These are phyloP conservation scores for Periplaneta americana DNA, from an alignment of 1,140 invertebrate species.

Conservation along the genomic window DNA sequence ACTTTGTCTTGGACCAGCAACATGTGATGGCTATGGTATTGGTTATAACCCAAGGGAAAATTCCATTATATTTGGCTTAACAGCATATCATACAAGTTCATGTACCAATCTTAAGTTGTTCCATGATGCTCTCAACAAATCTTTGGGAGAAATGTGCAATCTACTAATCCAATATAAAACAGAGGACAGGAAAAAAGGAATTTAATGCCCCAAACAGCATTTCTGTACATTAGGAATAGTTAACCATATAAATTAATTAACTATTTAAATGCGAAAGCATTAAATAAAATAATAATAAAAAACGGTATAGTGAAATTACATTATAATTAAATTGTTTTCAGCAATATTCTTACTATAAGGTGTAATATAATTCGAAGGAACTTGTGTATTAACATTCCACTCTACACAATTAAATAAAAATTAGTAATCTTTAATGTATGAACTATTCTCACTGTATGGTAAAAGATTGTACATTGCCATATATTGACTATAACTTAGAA, in stretches of 20 bases:
- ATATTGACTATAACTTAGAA: not conserved
- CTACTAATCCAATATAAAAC: constrained; percentile 24
- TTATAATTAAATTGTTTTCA: not conserved
- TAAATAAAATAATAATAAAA: not conserved
- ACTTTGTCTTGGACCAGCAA: constrained; percentile 77
- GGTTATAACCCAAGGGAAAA: constrained; percentile 75
- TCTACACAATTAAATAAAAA: not conserved
- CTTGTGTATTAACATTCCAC: not conserved
- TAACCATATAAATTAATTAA: not conserved
- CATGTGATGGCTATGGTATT: constrained; percentile 71
- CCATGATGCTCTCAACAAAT: constrained; percentile 45
- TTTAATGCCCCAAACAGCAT: not conserved
- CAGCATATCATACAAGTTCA: constrained; percentile 52
- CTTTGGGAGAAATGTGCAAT: constrained; percentile 57
- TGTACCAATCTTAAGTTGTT: constrained; percentile 49
- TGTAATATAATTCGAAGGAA: not conserved
- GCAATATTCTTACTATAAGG: not conserved
- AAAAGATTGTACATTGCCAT: not conserved
- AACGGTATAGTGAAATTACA: not conserved
- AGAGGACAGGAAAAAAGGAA: not conserved
- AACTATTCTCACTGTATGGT: not conserved
- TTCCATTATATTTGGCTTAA: constrained; percentile 66
- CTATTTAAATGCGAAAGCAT: not conserved
- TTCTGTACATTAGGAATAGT: not conserved
- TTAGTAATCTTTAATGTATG: no score